Conservation (phyloP, 1,140 invertebrate species). For the Ooceraea biroi region DNA sequence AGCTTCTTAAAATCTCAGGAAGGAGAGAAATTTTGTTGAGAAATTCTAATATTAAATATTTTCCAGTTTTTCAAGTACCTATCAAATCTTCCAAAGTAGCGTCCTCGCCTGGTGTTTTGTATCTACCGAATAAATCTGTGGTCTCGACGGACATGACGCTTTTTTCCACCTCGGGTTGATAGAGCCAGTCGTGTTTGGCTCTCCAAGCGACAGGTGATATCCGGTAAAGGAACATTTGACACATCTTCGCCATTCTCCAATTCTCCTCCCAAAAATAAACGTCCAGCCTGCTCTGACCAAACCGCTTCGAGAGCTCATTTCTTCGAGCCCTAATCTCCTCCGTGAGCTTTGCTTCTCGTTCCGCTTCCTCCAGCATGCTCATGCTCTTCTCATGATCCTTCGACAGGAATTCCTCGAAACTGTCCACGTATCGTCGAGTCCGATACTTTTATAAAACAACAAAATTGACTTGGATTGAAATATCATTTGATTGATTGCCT, state of each 20-base stretch:
- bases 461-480: neutral
- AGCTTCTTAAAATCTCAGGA: neutral
- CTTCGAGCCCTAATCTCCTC: slow-evolving; percentile 84
- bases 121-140: slow-evolving; percentile 74
- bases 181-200: slow-evolving; percentile 82
- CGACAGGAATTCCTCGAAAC: slow-evolving; percentile 89
- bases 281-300: slow-evolving; percentile 86
- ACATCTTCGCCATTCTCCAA: slow-evolving; percentile 88
- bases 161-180: slow-evolving; percentile 53
- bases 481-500: neutral
- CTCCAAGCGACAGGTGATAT: slow-evolving; percentile 88
- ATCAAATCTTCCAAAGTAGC: slow-evolving; percentile 84
- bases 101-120: slow-evolving; percentile 82
- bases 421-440: slow-evolving; percentile 87
- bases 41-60: no score
- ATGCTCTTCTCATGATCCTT: slow-evolving; percentile 88
- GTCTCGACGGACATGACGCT: slow-evolving; percentile 16
- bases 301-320: slow-evolving; percentile 76
- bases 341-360: slow-evolving; percentile 85
- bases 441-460: slow-evolving; percentile 37
- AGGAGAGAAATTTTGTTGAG: no score
- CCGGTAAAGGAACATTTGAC: slow-evolving; percentile 89
- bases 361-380: slow-evolving; percentile 86
- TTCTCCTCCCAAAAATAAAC: slow-evolving; percentile 88
- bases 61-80: slow-evolving; percentile 60